Conservation (phyloP, 2,113 vertebrate genomes). For the Balaeniceps rex region DNA sequence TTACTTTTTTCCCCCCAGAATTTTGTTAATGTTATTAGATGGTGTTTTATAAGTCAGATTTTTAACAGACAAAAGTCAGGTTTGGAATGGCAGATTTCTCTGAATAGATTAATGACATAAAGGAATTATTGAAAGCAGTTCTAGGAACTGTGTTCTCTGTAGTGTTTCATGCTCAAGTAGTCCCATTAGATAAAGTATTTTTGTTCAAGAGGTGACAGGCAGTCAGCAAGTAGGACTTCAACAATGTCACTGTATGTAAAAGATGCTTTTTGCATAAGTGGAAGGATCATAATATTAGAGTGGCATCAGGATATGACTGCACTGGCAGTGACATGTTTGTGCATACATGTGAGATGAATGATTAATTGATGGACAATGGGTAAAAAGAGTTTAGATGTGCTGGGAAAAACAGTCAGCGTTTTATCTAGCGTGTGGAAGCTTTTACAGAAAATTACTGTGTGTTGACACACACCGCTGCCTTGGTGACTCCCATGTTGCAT, state of each 20-base stretch:
- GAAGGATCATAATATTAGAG: not conserved
- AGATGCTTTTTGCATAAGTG: not conserved
- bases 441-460: not conserved
- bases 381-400: not conserved
- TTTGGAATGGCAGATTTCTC: not conserved
- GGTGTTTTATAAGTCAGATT: not conserved
- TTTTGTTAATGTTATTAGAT: not conserved
- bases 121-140: not conserved
- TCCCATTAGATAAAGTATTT: not conserved
- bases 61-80: not conserved
- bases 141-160: not conserved
- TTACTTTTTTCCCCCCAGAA: not conserved
- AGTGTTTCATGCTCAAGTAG: not conserved
- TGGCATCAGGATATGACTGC: not conserved
- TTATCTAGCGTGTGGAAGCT: not conserved
- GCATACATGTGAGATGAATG: not conserved
- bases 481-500: not conserved
- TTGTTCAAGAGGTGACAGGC: not conserved
- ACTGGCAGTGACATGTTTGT: fast-evolving
- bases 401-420: not conserved
- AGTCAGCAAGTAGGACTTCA: not conserved
- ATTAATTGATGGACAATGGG: not conserved
- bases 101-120: not conserved
- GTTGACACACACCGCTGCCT: not conserved
- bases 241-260: not conserved